Percentiles rank a stretch among this genome's conserved stretches.
Evolutionary conservation across 2,888 invertebrate genomes (phyloP).

Genomic region (Teleogryllus oceanicus): DNA sequence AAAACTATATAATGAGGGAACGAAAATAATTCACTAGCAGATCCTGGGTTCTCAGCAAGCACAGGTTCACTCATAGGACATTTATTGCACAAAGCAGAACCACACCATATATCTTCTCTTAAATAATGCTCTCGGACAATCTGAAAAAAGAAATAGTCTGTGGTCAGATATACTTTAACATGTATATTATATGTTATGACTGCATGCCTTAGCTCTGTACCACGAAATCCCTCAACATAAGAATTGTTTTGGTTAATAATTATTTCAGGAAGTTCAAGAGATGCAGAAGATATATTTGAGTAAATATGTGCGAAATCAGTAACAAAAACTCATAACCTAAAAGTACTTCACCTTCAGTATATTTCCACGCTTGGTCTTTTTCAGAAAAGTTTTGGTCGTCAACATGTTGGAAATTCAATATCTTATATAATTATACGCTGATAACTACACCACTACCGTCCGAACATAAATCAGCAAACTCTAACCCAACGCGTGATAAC

Average conservation of each 20-base stretch:
- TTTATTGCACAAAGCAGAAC: constrained; percentile 68
- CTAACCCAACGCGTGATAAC: too few species aligned
- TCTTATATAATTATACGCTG: too few species aligned
- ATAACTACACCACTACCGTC: too few species aligned
- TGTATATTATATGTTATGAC: too few species aligned
- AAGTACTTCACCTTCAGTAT: constrained; percentile 69
- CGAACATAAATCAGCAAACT: too few species aligned
- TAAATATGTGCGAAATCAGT: constrained; percentile 22
- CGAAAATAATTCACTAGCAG: constrained; percentile 57
- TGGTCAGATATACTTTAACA: too few species aligned
- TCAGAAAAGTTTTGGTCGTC: constrained; percentile 77
- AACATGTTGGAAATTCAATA: constrained; percentile 54
- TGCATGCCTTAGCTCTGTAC: too few species aligned
- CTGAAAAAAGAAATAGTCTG: constrained; percentile 46
- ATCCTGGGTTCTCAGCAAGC: constrained; percentile 55
- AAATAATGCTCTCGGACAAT: constrained; percentile 91
- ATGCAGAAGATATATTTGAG: background rate
- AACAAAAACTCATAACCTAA: background rate
- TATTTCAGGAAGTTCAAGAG: too few species aligned
- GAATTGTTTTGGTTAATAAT: too few species aligned
- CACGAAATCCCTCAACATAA: too few species aligned
- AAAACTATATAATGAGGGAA: constrained; percentile 78
- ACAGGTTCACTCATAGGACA: constrained; percentile 64
- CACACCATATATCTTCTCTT: constrained; percentile 90
- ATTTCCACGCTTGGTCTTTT: constrained; percentile 85